phyloP scores from a whole-genome alignment of 2,113 vertebrate genomes.

The Etheostoma cragini region DNA sequence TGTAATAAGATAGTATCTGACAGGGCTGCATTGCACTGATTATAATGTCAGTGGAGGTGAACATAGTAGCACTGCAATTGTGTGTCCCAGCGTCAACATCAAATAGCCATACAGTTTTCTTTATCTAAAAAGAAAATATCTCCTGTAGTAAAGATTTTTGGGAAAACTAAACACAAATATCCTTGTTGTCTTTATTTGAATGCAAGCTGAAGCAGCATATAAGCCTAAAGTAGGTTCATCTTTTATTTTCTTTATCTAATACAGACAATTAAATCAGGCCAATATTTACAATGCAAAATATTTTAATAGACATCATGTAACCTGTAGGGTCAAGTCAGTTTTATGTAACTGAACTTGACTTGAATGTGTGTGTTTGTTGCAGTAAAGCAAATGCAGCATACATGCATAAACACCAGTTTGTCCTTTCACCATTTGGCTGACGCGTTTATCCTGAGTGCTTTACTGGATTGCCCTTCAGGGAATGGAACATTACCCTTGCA shows the following conservation, averaged over 20 bases:
- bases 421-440: constrained; percentile 17
- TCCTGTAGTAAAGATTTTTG: neutral
- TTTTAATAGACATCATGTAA: neutral
- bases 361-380: neutral
- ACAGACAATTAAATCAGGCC: neutral
- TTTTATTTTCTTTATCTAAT: neutral
- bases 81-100: constrained; percentile 11
- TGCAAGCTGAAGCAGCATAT: neutral
- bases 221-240: neutral
- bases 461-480: constrained; percentile 37
- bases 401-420: constrained; percentile 23
- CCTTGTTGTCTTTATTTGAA: neutral
- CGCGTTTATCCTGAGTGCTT: constrained; percentile 51
- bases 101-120: constrained; percentile 1
- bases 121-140: constrained; percentile 10
- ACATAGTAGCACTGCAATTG: constrained; percentile 7
- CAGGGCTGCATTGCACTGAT: constrained; percentile 35
- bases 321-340: neutral
- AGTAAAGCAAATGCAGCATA: constrained; percentile 17
- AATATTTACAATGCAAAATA: neutral
- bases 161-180: neutral
- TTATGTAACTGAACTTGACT: neutral
- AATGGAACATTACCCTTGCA: constrained; percentile 44
- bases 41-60: constrained; percentile 39
- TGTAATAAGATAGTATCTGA: constrained; percentile 55